Percentiles rank a stretch among this genome's conserved stretches.
These are phyloP conservation scores for Florisuga fusca DNA, from an alignment of 2,797 vertebrate genomes.

Conservation along the genomic window DNA sequence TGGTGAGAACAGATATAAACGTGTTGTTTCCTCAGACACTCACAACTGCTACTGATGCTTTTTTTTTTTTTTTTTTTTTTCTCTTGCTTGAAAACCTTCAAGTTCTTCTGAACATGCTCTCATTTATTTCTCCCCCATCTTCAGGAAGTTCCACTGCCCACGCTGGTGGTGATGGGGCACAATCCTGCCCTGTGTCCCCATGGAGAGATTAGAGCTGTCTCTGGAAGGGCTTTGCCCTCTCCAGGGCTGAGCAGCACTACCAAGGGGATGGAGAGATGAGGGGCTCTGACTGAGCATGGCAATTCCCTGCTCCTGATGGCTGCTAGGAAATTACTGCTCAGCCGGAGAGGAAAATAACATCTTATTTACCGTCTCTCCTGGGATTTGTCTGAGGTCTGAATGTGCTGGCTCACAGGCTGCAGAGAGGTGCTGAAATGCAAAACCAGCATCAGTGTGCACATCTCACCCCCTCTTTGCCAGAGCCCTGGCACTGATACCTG, in stretches of 20 bases:
- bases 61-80: neutral
- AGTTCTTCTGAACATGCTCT: neutral
- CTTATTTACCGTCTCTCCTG: conserved; percentile 54
- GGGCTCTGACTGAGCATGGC: neutral
- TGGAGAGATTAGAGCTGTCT: no score
- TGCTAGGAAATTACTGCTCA: conserved; percentile 55
- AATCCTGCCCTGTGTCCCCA: accelerated
- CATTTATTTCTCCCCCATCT: neutral
- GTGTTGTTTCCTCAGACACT: neutral
- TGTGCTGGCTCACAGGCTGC: conserved; percentile 24
- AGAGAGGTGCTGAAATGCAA: neutral
- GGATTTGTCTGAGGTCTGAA: conserved; percentile 44
- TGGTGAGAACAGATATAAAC: neutral
- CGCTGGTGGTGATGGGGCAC: accelerated
- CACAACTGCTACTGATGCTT: neutral
- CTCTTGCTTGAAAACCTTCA: neutral
- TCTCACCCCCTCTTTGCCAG: neutral
- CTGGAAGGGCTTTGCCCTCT: no score
- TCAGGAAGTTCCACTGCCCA: neutral
- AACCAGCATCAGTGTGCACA: accelerated
- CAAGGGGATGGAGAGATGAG: neutral
- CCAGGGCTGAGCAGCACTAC: neutral
- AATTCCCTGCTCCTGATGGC: conserved; percentile 22
- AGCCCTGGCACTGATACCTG: neutral
- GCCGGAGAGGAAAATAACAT: conserved; percentile 45